phyloP scores from a whole-genome alignment of 2,888 invertebrate genomes.

The Sarcophaga rosellei region DNA sequence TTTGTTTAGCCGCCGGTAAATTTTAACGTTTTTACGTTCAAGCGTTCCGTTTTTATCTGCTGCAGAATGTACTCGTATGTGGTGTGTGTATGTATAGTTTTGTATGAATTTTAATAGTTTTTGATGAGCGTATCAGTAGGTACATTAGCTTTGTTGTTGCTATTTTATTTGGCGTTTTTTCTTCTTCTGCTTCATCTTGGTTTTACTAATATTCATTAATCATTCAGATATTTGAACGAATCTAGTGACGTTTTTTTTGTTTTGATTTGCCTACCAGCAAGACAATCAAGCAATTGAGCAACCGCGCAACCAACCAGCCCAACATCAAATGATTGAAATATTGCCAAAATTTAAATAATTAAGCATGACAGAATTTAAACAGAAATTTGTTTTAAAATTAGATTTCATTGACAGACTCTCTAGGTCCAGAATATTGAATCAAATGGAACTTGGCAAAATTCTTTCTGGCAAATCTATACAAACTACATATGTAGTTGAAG shows the following conservation, averaged over 20 bases:
- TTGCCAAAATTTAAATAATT: slow-evolving; percentile 11
- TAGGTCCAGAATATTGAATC: no score
- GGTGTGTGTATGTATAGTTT: not conserved
- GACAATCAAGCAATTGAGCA: not conserved
- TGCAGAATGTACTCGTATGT: not conserved
- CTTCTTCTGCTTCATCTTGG: no score
- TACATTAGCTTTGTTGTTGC: slow-evolving; percentile 33
- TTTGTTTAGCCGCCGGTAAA: slow-evolving; percentile 3
- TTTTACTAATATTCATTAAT: slow-evolving; percentile 55
- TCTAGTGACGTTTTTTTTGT: slow-evolving; percentile 22
- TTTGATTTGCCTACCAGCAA: not conserved
- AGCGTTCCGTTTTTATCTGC: not conserved
- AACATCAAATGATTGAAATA: slow-evolving; percentile 23
- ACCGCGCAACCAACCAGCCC: not conserved
- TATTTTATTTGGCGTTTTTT: not conserved
- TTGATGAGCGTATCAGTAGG: slow-evolving; percentile 21
- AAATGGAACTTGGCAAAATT: no score
- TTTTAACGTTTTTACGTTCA: not conserved
- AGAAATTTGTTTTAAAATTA: no score
- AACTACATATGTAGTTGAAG: no score
- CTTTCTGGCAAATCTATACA: no score
- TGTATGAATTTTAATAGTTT: slow-evolving; percentile 30
- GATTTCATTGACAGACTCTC: no score
- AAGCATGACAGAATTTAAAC: not conserved
- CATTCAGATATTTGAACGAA: slow-evolving; percentile 50